Conservation (phyloP, 92 coral and sea anemone species). For the Epizoanthus stellaris region DNA sequence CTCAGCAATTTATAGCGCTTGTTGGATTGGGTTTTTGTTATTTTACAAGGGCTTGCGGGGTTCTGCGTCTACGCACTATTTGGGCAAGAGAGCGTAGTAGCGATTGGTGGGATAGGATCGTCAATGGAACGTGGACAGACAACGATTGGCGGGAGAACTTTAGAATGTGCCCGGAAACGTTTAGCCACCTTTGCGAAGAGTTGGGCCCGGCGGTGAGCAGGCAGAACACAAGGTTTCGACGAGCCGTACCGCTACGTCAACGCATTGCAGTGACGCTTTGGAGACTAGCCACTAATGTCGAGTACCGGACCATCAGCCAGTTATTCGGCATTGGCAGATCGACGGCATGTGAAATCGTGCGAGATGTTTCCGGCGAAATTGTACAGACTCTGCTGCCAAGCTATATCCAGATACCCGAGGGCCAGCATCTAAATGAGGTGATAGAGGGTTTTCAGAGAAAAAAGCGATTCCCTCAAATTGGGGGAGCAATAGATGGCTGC, state of each 20-base stretch:
- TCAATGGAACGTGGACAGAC: conserved; percentile 24
- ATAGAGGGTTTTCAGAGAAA: conserved; percentile 41
- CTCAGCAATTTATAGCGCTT: no score
- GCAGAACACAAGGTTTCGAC: conserved; percentile 39
- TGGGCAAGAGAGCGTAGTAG: conserved; percentile 19
- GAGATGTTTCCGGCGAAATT: conserved; percentile 42
- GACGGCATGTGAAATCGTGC: conserved; percentile 21
- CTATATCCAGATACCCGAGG: conserved; percentile 34
- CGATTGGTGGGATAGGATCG: conserved; percentile 29
- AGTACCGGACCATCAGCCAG: conserved; percentile 51
- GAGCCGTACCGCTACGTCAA: conserved; percentile 29
- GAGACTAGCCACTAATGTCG: conserved; percentile 47
- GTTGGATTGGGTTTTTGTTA: no score
- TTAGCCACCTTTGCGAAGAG: conserved; percentile 32
- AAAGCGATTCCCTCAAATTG: conserved; percentile 54
- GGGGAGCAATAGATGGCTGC: conserved; percentile 53
- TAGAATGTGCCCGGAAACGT: conserved; percentile 25
- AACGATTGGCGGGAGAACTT: conserved; percentile 31
- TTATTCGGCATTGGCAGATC: conserved; percentile 21
- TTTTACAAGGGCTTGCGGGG: no score
- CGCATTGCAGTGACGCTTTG: conserved; percentile 26
- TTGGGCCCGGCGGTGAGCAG: conserved; percentile 23
- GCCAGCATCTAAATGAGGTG: conserved; percentile 33
- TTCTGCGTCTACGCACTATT: conserved; percentile 7
- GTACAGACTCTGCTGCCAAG: conserved; percentile 36